Evolutionary conservation across 2,888 invertebrate genomes (phyloP), one percentile per base, ranked within the genome.

Genomic region (Saturnia japonica): DNA sequence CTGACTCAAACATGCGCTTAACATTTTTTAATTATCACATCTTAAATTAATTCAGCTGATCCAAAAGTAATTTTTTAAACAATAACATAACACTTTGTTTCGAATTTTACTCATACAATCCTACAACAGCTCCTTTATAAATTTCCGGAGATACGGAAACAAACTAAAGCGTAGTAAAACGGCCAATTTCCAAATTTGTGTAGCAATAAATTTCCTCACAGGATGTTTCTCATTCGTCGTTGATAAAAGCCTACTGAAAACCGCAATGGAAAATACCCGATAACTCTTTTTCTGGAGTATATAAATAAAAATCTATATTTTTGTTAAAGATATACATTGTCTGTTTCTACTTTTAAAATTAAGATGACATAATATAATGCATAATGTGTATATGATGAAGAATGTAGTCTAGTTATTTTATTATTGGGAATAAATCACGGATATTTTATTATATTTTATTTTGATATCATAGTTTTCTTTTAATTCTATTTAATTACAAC

Each of bases 181-280:
- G 74, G 72, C 75, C 74, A 76, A 77, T 79, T 73, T 75, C 74
- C 70, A 69, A 80, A 80, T 82, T 77, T 77, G 76, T 79, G 75
- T 77, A 76, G 72, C 78, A 73, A 81, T 80, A 79, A 77, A 80
- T 81, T 80, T 78, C 64, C 68, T 75, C 72, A 73, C 73, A 70
- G 76, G 74, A 78, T 76, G 76, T 76, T 78, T 72, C 72, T 77
- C 78, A 74, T 81, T 75, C 74, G 69, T 74, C 75, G 77, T 78
- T 77, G 77, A 74, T 74, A 76, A 77, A 77, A 75, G 71, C 74
- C 69, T 57, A 51, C 62, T 67, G 71, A 74, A 77, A 78, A 73
- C 72, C 73, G 76, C 72, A 71, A 76, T 69, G 71, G 72, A 72
- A 81, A 82, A 82, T 79, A 77, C 74, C 78, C 73, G 72, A 78